Base-by-base conservation (phyloP, 2,888 invertebrate genomes). In the Cephonodes hylas region DNA sequence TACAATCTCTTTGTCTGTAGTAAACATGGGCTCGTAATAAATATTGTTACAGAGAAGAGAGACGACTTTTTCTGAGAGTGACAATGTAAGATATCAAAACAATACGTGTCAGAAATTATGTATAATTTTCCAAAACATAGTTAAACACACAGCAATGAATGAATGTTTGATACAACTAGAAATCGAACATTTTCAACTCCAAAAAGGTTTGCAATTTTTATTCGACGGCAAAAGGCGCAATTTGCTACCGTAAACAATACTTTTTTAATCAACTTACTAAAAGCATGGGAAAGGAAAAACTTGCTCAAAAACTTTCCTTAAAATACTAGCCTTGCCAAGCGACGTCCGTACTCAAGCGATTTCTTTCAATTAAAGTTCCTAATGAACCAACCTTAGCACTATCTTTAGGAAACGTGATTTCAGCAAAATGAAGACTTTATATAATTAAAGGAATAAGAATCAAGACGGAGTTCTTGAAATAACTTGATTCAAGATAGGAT, bases 391-490 rank as follows among this genome's bases (percentile, higher is more conserved):
- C 67, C 62, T 57, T 53, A 70, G 68, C 65, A 66, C 72, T 74
- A 70, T 66, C 59, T 65, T 46, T 42, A 56, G 25, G 45, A 60
- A 68, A 74, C 69, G 69, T 69, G 69, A 67, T 66, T 73, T 62
- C 58, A 60, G 63, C 63, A 45, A 48, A 66, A 60, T 64, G 60
- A 58, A 74, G 75, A 71, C 75, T 70, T 64, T 31, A 70, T 71
- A 73, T 71, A 79, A 76, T 79, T 75, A 79, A 68, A 63, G 69
- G 70, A 65, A 67, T 72, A 72, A 66, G 66, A 66, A 5, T 59
- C 22, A 6, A 22, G 10, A 46, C n/a, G 31, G 31, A 31, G 18
- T 38, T 59, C 18, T 27, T 8, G 13, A 6, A 34, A n/a, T 34
- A 34, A 34, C 34, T 3, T 34, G 10, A 34, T 10, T 10, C 34